Conservation (phyloP, 2,797 vertebrate genomes). For the Caiman crocodilus region DNA sequence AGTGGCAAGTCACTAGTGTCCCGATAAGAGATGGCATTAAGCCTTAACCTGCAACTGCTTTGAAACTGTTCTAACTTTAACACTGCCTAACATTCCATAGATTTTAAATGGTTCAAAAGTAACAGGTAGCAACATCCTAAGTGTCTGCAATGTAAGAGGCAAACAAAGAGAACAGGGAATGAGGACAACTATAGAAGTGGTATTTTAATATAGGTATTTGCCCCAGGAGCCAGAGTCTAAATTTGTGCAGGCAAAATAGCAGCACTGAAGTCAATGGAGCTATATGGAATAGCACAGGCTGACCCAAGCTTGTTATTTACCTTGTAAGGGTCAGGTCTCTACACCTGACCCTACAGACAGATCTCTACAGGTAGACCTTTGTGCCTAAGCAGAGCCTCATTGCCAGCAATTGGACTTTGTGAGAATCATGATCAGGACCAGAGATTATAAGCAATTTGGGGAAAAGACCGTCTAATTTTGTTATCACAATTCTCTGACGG, state of each 20-base stretch:
- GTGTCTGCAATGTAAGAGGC: too few relatives aligned
- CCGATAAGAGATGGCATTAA: too few relatives aligned
- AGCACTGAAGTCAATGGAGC: background rate
- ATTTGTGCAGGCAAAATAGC: background rate
- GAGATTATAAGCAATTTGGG: background rate
- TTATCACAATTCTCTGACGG: background rate
- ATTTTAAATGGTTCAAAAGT: too few relatives aligned
- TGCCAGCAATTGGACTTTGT: background rate
- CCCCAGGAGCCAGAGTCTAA: background rate
- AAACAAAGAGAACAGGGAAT: background rate
- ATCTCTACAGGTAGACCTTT: background rate
- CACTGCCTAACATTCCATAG: too few relatives aligned
- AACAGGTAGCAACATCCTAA: too few relatives aligned
- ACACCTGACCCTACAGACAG: background rate
- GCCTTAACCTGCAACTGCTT: too few relatives aligned
- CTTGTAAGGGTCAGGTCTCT: background rate
- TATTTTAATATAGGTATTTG: background rate
- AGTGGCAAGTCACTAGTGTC: too few relatives aligned
- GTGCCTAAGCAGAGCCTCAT: background rate
- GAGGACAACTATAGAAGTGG: background rate
- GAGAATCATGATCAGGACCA: background rate
- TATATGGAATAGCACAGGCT: background rate
- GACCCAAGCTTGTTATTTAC: background rate
- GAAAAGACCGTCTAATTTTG: background rate
- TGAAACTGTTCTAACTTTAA: too few relatives aligned